phyloP scores from a whole-genome alignment of 2,888 invertebrate genomes.

The Pasiphila rectangulata region DNA sequence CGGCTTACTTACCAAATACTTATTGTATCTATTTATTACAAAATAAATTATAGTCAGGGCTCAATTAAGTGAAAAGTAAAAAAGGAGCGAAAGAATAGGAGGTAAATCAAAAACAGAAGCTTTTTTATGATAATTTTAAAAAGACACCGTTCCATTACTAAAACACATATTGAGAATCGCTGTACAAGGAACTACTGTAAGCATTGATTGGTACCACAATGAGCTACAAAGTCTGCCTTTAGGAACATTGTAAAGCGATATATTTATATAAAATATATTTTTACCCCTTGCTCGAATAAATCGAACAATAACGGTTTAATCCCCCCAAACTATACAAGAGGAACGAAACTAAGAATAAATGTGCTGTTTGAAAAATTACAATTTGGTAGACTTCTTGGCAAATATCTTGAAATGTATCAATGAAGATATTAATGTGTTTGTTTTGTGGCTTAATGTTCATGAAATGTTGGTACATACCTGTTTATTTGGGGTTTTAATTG shows the following conservation, averaged over 20 bases:
- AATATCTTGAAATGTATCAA: slow-evolving; percentile 43
- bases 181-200: slow-evolving; percentile 47
- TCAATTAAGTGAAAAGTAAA: no score
- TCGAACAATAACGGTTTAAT: slow-evolving; percentile 58
- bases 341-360: slow-evolving; percentile 49
- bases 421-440: slow-evolving; percentile 54
- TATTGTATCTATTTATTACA: no score
- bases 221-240: slow-evolving; percentile 65
- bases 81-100: no score
- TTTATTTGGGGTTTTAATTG: background rate
- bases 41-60: no score
- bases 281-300: slow-evolving; percentile 54
- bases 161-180: slow-evolving; percentile 54
- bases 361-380: slow-evolving; percentile 67
- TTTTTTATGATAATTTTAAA: no score
- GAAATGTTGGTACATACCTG: slow-evolving; percentile 26
- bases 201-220: slow-evolving; percentile 74
- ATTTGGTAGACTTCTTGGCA: slow-evolving; percentile 60
- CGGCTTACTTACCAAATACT: no score
- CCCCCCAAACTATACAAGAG: slow-evolving; percentile 36
- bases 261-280: slow-evolving; percentile 78
- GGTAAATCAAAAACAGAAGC: no score
- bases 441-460: slow-evolving; percentile 37
- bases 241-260: slow-evolving; percentile 76
- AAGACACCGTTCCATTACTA: no score